Percentiles rank a stretch among this genome's conserved stretches.
These are phyloP conservation scores for Phragmatobia fuliginosa DNA, from an alignment of 2,888 invertebrate genomes.

Conservation along the genomic window DNA sequence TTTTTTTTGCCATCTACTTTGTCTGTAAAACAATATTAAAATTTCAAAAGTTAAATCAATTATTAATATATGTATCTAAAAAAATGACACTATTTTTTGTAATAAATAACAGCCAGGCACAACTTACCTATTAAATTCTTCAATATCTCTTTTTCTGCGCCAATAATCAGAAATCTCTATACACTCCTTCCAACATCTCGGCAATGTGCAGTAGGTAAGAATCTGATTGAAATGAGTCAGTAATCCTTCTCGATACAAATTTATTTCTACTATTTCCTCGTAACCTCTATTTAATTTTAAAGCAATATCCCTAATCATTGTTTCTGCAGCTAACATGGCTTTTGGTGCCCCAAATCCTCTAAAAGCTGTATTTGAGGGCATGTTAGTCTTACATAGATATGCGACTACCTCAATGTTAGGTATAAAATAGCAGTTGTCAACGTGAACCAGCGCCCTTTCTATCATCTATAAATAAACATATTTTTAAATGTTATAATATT, in stretches of 20 bases:
- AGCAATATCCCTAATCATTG: slow-evolving; percentile 92
- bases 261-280: slow-evolving; percentile 88
- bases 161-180: slow-evolving; percentile 88
- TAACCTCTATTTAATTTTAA: slow-evolving; percentile 88
- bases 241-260: slow-evolving; percentile 93
- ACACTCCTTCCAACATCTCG: slow-evolving; percentile 93
- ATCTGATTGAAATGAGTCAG: slow-evolving; percentile 92
- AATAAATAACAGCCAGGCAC: neutral
- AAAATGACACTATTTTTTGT: no score
- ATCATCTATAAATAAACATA: slow-evolving; percentile 87
- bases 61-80: neutral
- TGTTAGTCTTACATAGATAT: slow-evolving; percentile 94
- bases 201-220: slow-evolving; percentile 90
- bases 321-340: slow-evolving; percentile 94
- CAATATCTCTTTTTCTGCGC: slow-evolving; percentile 85
- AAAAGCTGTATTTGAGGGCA: slow-evolving; percentile 97
- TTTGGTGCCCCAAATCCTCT: slow-evolving; percentile 97
- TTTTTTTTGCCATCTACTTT: slow-evolving; percentile 91
- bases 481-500: neutral
- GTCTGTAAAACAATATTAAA: slow-evolving; percentile 70
- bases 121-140: slow-evolving; percentile 89
- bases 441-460: slow-evolving; percentile 92
- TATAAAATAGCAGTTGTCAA: slow-evolving; percentile 93
- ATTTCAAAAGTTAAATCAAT: neutral
- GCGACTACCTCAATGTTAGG: slow-evolving; percentile 90